Evolutionary conservation across 2,113 vertebrate species (phyloP).

Genomic region (Elephantulus edwardii): DNA sequence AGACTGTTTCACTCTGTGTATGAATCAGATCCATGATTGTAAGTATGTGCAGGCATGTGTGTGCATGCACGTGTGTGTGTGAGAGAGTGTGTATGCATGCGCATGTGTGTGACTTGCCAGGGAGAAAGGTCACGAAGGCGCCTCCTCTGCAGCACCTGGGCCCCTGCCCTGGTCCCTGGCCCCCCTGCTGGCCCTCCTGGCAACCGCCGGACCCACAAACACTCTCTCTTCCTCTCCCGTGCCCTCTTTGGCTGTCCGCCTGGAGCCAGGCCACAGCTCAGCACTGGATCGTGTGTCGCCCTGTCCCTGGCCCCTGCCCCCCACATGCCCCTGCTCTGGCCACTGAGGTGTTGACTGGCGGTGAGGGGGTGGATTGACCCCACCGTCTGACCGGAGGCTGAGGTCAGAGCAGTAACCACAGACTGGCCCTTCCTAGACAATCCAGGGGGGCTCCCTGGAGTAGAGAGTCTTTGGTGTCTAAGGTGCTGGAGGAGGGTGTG

Average conservation of each 20-base stretch:
- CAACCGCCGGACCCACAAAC: constrained; percentile 53
- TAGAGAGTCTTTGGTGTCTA: fast-evolving
- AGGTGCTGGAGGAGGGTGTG: fast-evolving
- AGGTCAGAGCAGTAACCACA: neutral
- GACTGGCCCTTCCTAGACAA: neutral
- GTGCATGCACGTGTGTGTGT: neutral
- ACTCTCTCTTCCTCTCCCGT: constrained; percentile 69
- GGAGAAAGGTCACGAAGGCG: neutral
- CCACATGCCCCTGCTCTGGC: constrained; percentile 6
- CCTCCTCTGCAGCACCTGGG: neutral
- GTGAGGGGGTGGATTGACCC: neutral
- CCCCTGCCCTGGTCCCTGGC: neutral
- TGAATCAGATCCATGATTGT: neutral
- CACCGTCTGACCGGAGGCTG: neutral
- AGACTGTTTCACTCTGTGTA: neutral
- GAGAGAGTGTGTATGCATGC: neutral
- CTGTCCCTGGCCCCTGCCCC: neutral
- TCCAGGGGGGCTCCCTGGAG: neutral
- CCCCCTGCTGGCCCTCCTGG: constrained; percentile 24
- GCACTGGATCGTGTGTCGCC: constrained; percentile 27
- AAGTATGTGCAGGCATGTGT: neutral
- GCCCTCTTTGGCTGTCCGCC: constrained; percentile 60
- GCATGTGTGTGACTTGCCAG: neutral
- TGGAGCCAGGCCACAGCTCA: constrained; percentile 39
- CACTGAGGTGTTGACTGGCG: fast-evolving